Evolutionary conservation across 2,113 vertebrate genomes (phyloP), one percentile per base, ranked within the genome.

Genomic region (Sinocyclocheilus anshuiensis): DNA sequence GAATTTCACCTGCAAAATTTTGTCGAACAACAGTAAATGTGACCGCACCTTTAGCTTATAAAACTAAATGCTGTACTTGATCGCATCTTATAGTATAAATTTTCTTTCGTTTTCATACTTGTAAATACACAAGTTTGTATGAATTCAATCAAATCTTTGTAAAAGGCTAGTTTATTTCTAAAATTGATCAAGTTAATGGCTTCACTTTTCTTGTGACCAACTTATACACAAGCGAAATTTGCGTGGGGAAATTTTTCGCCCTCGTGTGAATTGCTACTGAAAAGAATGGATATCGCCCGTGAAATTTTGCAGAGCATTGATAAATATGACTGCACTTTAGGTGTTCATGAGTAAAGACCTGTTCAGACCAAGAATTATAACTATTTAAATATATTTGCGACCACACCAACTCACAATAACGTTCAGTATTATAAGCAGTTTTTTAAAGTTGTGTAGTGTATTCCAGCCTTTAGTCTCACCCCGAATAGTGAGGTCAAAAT

Each of bases 401-500:
- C 45, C 45, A 48, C 45, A 48, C 45, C 45, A 48, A 50, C 48
- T 4, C 48, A 50, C 48, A 50, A 50, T 50, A 50, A 50, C 48
- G 2, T 48, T 50, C 13, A 15, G 4, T 50, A 50, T 50, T 50
- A 29, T 29, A 71, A 36, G 26, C 13, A 45, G 42, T 0, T 45
- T 45, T 45, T 45, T 10, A 45, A 45, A 45, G 42, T 45, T 9
- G 8, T 45, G 42, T 33, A 33, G 29, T 33, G 50, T 53, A 16
- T 53, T 53, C 15, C 15, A 53, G 15, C 16, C 4, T 20, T 79
- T 39, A 61, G 33, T 81, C 45, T 72, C 76, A 97, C 96, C n/a
- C n/a, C n/a, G n/a, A n/a, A n/a, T n/a, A n/a, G n/a, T n/a, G n/a
- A n/a, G n/a, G n/a, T n/a, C n/a, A n/a, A n/a, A n/a, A n/a, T n/a